A percentile compares a stretch with the other conserved stretches of the same genome.
Conservation (phyloP, 2,113 vertebrate species). For the Cynopterus brachyotis region DNA sequence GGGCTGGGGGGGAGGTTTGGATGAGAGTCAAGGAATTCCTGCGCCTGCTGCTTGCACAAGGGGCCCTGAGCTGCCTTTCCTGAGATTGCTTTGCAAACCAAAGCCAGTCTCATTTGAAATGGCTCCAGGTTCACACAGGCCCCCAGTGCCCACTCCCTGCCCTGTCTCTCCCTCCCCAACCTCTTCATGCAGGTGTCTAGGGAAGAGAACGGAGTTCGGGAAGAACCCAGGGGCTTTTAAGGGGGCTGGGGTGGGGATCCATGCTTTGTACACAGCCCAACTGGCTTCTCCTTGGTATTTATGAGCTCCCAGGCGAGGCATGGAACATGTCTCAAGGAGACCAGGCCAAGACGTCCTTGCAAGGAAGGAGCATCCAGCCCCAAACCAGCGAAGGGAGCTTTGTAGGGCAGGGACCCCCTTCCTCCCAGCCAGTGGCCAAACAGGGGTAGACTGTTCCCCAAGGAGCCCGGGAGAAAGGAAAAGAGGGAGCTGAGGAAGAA, state of each 20-base stretch:
- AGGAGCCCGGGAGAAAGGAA: neutral
- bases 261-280: neutral
- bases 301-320: conserved; percentile 57
- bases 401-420: neutral
- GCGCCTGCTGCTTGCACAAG: conserved; percentile 70
- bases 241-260: neutral
- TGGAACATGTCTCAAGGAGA: conserved; percentile 44
- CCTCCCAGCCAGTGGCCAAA: neutral
- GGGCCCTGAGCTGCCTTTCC: conserved; percentile 66
- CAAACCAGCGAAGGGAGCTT: neutral
- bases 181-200: conserved; percentile 39
- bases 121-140: conserved; percentile 49
- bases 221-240: conserved; percentile 15
- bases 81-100: conserved; percentile 66
- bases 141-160: neutral
- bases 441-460: neutral
- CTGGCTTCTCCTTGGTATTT: conserved; percentile 61
- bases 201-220: neutral
- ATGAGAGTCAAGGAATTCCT: conserved; percentile 79
- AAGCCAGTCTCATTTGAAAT: conserved; percentile 61
- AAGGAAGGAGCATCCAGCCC: neutral
- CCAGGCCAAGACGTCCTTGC: conserved; percentile 17
- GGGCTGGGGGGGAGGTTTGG: conserved; percentile 70
- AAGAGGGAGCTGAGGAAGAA: neutral
- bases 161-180: neutral